Percentiles rank a stretch among this genome's conserved stretches.
Conservation (phyloP, 2,113 vertebrate genomes). For the Vulpes ferrilata region DNA sequence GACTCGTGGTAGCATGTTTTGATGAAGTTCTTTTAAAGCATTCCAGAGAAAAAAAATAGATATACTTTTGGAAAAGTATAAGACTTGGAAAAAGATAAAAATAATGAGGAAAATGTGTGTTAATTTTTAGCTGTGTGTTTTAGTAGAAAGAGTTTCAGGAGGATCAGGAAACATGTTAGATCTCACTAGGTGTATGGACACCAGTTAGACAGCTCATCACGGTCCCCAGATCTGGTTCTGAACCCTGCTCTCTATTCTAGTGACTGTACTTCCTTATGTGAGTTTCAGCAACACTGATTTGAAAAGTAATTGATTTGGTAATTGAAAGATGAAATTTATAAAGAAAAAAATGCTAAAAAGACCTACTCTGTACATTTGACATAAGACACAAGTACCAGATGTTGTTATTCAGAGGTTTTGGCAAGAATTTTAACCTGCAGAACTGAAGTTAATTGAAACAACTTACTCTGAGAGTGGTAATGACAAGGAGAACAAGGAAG, state of each 20-base stretch:
- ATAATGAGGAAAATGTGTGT: background rate
- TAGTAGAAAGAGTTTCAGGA: background rate
- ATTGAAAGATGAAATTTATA: conserved; percentile 22
- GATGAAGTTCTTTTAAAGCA: background rate
- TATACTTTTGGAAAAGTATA: background rate
- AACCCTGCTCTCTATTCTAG: background rate
- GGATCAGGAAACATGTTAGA: too few relatives aligned
- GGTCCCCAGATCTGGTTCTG: background rate
- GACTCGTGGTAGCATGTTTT: background rate
- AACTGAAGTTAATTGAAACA: conserved; percentile 10
- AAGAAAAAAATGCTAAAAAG: background rate
- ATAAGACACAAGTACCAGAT: background rate
- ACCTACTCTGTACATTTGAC: background rate
- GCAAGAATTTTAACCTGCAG: background rate
- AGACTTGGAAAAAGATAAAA: background rate
- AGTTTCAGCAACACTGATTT: background rate
- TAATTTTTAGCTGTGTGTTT: background rate
- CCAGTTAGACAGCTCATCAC: background rate
- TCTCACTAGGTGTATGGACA: background rate
- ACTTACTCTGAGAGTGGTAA: background rate
- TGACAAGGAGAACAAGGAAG: background rate
- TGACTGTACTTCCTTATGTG: background rate
- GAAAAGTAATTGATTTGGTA: background rate
- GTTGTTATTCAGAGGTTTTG: background rate
- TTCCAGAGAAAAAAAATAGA: background rate